Base-by-base conservation (phyloP, 2,113 vertebrate genomes). In the Periophthalmus modestus region DNA sequence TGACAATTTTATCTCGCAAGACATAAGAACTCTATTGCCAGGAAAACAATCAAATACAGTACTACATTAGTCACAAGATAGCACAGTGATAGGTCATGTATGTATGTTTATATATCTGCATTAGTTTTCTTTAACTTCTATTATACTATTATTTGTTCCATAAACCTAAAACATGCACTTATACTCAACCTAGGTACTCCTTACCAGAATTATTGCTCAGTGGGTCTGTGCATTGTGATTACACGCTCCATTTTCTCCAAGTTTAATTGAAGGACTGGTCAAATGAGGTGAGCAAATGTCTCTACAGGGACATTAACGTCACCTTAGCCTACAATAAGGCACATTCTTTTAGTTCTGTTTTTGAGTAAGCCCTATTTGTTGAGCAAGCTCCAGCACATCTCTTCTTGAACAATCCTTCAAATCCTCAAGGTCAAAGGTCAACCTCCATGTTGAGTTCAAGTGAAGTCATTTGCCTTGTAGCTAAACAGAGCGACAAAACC, bases 381-480 rank as follows among this genome's bases (percentile, higher is more conserved):
- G 79, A 70, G 28, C 59, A 66, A 65, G 69, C 72, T 79, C 77
- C 73, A 67, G 46, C 68, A 79, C 63, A 57, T 71, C 69, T 82
- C 23, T 14, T 80, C 74, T 74, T 69, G 63, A 82, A 54, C 72
- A 75, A 9, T 63, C 28, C 33, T 19, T 65, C 43, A 47, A 82
- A 7, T 66, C n/a, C 21, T 9, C 0, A 68, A 75, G 81, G 88
- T 80, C 77, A 85, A 66, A 88, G 82, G 73, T 79, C 52, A 62
- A 48, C 12, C 73, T 74, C 87, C 71, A 82, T 69, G 89, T 82
- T 83, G 77, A 75, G 34, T 78, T 87, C 77, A 58, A 82, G 19
- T 80, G 79, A 82, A 78, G 82, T 81, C 75, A 68, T 85, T 83
- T 65, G 62, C 36, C 67, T 80, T 66, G 74, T 58, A 65, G 69